Percentiles rank a stretch among this genome's conserved stretches.
phyloP scores from a whole-genome alignment of 92 coral and sea anemone species.

The Porites cylindrica region DNA sequence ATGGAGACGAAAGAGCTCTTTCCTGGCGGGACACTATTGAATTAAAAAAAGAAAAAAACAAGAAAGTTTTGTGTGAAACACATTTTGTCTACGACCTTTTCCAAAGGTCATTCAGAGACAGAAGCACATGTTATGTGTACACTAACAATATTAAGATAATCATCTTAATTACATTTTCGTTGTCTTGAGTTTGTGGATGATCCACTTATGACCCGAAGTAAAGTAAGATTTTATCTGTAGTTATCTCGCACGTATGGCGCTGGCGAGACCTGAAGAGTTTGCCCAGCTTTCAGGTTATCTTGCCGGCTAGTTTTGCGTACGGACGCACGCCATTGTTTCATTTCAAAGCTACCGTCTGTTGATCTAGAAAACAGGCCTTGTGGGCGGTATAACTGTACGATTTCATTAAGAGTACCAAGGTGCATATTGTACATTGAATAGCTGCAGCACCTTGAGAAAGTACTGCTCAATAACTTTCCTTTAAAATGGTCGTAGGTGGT shows the following conservation, averaged over 20 bases:
- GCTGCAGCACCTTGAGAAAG: too few relatives aligned
- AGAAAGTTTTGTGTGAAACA: background rate
- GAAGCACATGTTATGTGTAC: background rate
- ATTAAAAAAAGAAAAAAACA: background rate
- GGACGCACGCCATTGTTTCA: too few relatives aligned
- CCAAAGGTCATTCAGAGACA: background rate
- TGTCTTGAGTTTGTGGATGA: background rate
- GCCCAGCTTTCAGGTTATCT: too few relatives aligned
- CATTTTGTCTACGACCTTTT: background rate
- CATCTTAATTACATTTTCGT: conserved; percentile 7
- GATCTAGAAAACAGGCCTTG: too few relatives aligned
- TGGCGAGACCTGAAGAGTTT: background rate
- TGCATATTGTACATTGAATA: too few relatives aligned
- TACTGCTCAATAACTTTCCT: too few relatives aligned
- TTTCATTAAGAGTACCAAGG: too few relatives aligned
- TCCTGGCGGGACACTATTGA: too few relatives aligned
- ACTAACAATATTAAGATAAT: background rate
- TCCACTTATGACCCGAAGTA: background rate
- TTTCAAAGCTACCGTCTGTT: too few relatives aligned
- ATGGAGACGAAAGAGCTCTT: background rate
- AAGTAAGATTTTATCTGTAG: conserved; percentile 6
- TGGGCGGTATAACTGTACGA: too few relatives aligned
- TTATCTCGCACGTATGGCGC: conserved; percentile 19
- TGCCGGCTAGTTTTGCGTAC: too few relatives aligned
- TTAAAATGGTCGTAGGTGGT: background rate